Evolutionary conservation across 2,888 invertebrate genomes (phyloP), one percentile per base, ranked within the genome.

Genomic region (Artemia sinica): DNA sequence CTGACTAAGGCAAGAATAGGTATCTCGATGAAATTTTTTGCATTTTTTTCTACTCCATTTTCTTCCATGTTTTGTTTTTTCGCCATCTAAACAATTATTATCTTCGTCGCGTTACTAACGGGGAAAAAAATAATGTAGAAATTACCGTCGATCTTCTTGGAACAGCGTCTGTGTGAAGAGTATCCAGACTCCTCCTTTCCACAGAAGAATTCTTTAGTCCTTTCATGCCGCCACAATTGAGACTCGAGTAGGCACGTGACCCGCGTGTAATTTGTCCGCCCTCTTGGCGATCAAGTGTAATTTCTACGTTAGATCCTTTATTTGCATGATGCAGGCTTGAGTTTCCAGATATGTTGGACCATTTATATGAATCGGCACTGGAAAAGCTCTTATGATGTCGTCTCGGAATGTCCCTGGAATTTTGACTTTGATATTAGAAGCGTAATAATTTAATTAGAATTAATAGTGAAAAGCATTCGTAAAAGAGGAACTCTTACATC

Each of bases 341-440:
- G 28, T 28, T 28, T 8, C 10, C 58, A 9, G 58, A 58, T n/a
- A 14, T 10, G 10, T n/a, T 58, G 58, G 14, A 14, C 58, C 58
- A 58, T 58, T 58, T 58, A 14, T 14, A 58, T 10, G 58, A 58
- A 58, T 58, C 58, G 58, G 58, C 18, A 18, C 58, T 58, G 9
- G 58, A 58, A 18, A 58, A n/a, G 58, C 58, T 58, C 18, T 58
- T 58, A 18, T 14, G 18, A 18, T 58, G 58, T 58, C 58, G 58
- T n/a, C 58, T n/a, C n/a, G 58, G 18, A 58, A 58, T 58, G n/a
- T 58, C 58, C 10, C 58, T 58, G 58, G 58, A 58, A 58, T 58
- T 58, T 58, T n/a, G 58, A 28, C 28, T 28, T 28, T 28, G 28
- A 28, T 28, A 28, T 28, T 28, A 28, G 2, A 28, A 28, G 28